Conservation (phyloP, 2,797 vertebrate species). For the Anisognathus igniventris region DNA sequence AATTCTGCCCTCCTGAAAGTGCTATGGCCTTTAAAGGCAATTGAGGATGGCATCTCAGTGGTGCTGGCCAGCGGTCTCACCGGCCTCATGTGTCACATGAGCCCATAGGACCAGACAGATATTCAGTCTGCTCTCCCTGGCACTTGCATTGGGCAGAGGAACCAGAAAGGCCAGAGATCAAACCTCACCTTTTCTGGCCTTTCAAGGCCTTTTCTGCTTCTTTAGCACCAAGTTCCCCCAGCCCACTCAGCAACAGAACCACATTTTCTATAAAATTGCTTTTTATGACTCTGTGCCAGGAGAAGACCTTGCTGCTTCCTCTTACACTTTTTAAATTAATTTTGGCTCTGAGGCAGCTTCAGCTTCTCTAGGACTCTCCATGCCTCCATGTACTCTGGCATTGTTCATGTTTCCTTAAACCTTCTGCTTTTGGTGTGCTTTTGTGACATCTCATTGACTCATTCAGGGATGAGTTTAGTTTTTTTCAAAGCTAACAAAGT, state of each 20-base stretch:
- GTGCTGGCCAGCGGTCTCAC: background rate
- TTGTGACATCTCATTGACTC: background rate
- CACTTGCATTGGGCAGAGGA: background rate
- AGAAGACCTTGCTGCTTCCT: background rate
- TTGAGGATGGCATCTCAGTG: background rate
- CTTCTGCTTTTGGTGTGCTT: background rate
- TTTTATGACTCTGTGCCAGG: background rate
- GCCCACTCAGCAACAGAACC: background rate
- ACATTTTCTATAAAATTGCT: background rate
- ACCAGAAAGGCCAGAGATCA: background rate
- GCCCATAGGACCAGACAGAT: background rate
- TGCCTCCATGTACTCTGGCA: background rate
- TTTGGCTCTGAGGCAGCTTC: background rate
- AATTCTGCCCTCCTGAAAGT: background rate
- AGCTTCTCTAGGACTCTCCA: background rate
- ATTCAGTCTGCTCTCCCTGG: background rate
- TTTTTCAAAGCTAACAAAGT: background rate
- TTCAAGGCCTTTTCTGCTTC: background rate
- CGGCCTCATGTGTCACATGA: background rate
- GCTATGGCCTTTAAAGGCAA: background rate
- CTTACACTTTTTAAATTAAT: background rate
- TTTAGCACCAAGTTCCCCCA: background rate
- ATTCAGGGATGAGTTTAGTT: background rate
- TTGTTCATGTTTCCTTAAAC: background rate
- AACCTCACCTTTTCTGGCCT: background rate